A percentile compares a stretch with the other conserved stretches of the same genome.
Conservation (phyloP, 2,113 vertebrate genomes). For the Sarotherodon lohbergeri region DNA sequence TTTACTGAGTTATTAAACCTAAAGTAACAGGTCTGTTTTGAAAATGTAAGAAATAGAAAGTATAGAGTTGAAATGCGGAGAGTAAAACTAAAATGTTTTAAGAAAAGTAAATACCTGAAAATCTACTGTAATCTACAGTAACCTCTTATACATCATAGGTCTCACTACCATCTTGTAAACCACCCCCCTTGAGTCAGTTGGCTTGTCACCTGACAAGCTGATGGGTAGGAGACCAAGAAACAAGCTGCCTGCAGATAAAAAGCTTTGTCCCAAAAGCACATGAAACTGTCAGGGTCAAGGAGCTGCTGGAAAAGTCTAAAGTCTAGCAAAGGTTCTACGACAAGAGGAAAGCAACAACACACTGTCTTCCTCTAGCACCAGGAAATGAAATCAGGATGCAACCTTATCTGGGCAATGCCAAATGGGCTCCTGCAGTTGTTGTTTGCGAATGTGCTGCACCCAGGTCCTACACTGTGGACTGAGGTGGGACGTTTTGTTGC, state of each 20-base stretch:
- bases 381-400: neutral
- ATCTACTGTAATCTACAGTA: neutral
- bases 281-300: neutral
- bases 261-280: neutral
- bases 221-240: neutral
- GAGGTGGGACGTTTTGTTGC: neutral
- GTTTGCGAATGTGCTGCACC: rapidly evolving
- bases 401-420: neutral
- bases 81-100: neutral
- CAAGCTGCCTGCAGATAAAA: neutral
- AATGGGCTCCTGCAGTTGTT: neutral
- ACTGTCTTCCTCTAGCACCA: neutral
- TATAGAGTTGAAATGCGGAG: neutral
- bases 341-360: neutral
- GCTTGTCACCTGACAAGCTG: neutral
- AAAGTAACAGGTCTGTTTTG: neutral
- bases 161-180: neutral
- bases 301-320: neutral
- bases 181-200: neutral
- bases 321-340: neutral
- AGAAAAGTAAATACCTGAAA: neutral
- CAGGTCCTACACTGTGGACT: neutral
- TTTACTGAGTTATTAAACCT: neutral
- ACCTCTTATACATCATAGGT: neutral
- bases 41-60: neutral